A percentile compares a stretch with the other conserved stretches of the same genome.
Evolutionary conservation across 2,888 invertebrate genomes (phyloP).

Genomic region (Vannuccia rotundouncinata): DNA sequence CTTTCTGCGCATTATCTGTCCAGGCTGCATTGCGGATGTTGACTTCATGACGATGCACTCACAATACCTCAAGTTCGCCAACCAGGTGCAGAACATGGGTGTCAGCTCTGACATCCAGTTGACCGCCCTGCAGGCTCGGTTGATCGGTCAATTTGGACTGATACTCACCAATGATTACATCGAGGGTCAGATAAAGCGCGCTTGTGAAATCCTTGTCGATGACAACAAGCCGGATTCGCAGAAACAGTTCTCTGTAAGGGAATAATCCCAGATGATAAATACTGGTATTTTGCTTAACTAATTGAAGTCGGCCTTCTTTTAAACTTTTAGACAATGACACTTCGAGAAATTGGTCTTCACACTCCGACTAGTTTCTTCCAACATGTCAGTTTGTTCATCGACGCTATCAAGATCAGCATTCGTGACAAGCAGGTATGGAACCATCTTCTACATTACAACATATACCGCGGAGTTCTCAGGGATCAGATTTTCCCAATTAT

Average conservation of each 20-base stretch:
- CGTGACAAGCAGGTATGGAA: slow-evolving; percentile 35
- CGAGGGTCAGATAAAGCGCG: slow-evolving; percentile 29
- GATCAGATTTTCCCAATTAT: too few relatives aligned
- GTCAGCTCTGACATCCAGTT: slow-evolving; percentile 31
- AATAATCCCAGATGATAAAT: too few relatives aligned
- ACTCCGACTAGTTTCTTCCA: slow-evolving; percentile 36
- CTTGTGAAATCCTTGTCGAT: slow-evolving; percentile 24
- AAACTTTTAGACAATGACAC: slow-evolving; percentile 15
- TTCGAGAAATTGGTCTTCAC: slow-evolving; percentile 34
- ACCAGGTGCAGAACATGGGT: not conserved
- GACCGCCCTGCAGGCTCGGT: slow-evolving; percentile 27
- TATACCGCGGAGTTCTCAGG: too few relatives aligned
- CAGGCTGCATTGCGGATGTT: slow-evolving; percentile 32
- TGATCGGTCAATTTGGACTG: slow-evolving; percentile 30
- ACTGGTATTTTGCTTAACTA: too few relatives aligned
- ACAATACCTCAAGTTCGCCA: not conserved
- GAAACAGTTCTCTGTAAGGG: slow-evolving; percentile 6
- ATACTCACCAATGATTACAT: slow-evolving; percentile 29
- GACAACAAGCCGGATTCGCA: slow-evolving; percentile 29
- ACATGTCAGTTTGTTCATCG: slow-evolving; percentile 10
- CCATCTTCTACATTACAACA: too few relatives aligned
- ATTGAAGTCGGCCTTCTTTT: too few relatives aligned
- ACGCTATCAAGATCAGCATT: slow-evolving; percentile 10
- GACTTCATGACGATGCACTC: slow-evolving; percentile 33
- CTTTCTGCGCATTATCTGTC: too few relatives aligned